Evolutionary conservation across 2,113 vertebrate species (phyloP), one percentile per base, ranked within the genome.

Genomic region (Tupaia chinensis): DNA sequence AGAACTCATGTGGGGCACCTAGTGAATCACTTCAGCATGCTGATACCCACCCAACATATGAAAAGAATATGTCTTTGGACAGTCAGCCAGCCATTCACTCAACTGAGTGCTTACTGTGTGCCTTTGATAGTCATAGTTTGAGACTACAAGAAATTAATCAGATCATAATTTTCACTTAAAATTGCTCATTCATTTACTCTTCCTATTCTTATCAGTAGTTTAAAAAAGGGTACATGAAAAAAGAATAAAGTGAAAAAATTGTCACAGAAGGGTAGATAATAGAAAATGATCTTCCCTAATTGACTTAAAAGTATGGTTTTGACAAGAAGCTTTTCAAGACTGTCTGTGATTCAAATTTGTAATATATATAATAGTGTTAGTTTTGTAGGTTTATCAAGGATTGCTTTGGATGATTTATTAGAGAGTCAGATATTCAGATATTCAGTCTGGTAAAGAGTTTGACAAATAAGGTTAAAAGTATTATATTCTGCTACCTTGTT

Each of bases 381-480:
- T 90, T 97, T 84, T 60, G 9, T 92, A 34, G 19, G 1, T 79
- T 89, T 65, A 44, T 81, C 19, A 84, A 74, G 22, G 25, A 69
- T 79, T 85, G 13, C 34, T 95, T 93, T 88, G 70, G 27, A 44
- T 83, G 65, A 54, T 88, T 79, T 72, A 34, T 78, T 84, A 84
- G 22, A 80, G n/a, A 73, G 77, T 79, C 32, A 16, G 27, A 11
- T 72, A 19, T 61, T 86, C 63, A 72, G 58, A 15, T 56, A 23
- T 80, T 66, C 63, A 81, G 32, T 70, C 12, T 56, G 72, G 23
- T 23, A 86, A 73, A 58, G 27, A 7, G 27, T 19, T 85, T 77
- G 15, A 22, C 82, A 58, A 91, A 15, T 63, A 87, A 32, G 17
- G 29, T 83, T 70, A 82, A 81, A 77, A 63, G 20, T 88, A 79